phyloP scores from a whole-genome alignment of 1,140 invertebrate species.

The Palaemon carinicauda region DNA sequence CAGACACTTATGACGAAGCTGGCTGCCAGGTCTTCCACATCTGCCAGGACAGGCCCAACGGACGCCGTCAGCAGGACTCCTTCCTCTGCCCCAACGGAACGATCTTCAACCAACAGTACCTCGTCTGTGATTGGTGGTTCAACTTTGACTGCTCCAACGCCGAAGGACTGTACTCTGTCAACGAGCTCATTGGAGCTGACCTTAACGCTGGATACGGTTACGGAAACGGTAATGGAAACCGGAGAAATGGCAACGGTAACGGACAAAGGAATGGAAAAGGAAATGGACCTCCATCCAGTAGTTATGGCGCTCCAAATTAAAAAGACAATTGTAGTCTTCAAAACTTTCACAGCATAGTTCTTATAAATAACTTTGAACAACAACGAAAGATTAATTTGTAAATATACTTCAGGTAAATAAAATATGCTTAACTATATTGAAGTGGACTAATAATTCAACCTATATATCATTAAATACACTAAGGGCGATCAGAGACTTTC shows the following conservation, averaged over 20 bases:
- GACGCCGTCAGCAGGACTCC: slow-evolving; percentile 8
- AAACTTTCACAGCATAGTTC: too few species aligned
- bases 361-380: too few species aligned
- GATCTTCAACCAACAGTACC: slow-evolving; percentile 36
- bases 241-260: not conserved
- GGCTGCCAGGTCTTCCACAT: slow-evolving; percentile 45
- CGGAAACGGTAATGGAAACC: not conserved
- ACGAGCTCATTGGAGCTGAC: not conserved
- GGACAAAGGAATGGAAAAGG: not conserved
- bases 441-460: too few species aligned
- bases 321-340: too few species aligned
- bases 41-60: slow-evolving; percentile 20
- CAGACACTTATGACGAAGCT: not conserved
- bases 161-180: not conserved
- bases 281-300: too few species aligned
- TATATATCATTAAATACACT: too few species aligned
- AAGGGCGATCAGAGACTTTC: too few species aligned
- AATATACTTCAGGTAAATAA: too few species aligned
- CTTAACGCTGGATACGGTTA: not conserved
- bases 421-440: too few species aligned
- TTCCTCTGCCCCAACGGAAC: slow-evolving; percentile 45
- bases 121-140: slow-evolving; percentile 46
- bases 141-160: slow-evolving; percentile 40
- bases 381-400: too few species aligned
- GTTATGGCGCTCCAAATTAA: too few species aligned